phyloP scores from a whole-genome alignment of 2,797 vertebrate genomes.

The Rhinichthys osculus region DNA sequence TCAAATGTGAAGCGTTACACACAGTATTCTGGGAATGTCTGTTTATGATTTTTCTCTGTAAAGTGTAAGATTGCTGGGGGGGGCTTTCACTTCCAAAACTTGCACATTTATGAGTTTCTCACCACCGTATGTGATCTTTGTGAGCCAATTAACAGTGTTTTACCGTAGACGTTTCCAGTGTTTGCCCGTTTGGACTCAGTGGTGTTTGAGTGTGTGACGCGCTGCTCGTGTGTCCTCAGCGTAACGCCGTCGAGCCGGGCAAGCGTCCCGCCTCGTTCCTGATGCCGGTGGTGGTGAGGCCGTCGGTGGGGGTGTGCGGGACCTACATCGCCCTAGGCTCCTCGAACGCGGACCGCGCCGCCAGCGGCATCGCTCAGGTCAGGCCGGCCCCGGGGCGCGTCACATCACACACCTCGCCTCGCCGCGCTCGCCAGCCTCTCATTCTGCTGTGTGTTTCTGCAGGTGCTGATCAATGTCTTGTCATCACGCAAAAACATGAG shows the following conservation, averaged over 20 bases:
- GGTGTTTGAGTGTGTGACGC: no score
- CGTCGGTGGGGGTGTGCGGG: slow-evolving; percentile 89
- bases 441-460: slow-evolving; percentile 21
- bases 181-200: no score
- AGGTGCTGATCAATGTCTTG: slow-evolving; percentile 95
- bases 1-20: background rate
- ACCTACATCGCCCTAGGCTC: slow-evolving; percentile 92
- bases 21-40: background rate
- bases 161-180: no score
- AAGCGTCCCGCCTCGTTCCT: slow-evolving; percentile 94
- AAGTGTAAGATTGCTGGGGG: background rate
- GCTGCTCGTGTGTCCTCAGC: slow-evolving; percentile 72
- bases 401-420: no score
- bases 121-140: no score
- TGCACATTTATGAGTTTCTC: background rate
- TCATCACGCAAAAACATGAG: slow-evolving; percentile 92
- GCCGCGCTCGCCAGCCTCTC: background rate
- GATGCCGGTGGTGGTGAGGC: slow-evolving; percentile 91
- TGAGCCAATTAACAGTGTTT: no score
- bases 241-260: slow-evolving; percentile 84
- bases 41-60: background rate
- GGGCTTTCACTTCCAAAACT: background rate
- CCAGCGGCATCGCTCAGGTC: slow-evolving; percentile 94
- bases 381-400: background rate
- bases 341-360: slow-evolving; percentile 86